Percentiles rank a stretch among this genome's conserved stretches.
phyloP scores from a whole-genome alignment of 2,113 vertebrate species.

The Syngnathus typhle region DNA sequence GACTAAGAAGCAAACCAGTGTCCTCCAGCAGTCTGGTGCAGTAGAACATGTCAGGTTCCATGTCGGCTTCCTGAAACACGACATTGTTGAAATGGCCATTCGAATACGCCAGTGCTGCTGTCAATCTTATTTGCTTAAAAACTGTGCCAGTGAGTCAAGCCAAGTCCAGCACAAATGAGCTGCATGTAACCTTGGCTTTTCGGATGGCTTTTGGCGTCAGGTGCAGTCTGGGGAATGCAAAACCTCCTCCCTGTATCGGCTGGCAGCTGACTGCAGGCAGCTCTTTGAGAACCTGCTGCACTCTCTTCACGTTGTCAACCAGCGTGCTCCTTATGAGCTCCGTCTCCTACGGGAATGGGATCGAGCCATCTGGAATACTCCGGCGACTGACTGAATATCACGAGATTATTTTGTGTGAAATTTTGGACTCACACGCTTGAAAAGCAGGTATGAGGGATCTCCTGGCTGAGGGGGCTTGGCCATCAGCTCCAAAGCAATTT shows the following conservation, averaged over 20 bases:
- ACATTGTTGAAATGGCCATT: neutral
- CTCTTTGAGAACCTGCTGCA: constrained; percentile 32
- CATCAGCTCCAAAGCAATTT: constrained; percentile 68
- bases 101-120: no score
- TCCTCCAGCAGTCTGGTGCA: constrained; percentile 62
- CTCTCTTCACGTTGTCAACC: constrained; percentile 38
- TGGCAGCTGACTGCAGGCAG: constrained; percentile 59
- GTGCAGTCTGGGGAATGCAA: constrained; percentile 55
- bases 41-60: constrained; percentile 65
- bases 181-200: constrained; percentile 58
- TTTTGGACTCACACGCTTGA: constrained; percentile 32
- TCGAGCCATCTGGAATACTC: no score
- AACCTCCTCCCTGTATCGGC: constrained; percentile 55
- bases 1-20: constrained; percentile 36
- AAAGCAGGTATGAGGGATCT: constrained; percentile 63
- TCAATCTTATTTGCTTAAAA: neutral
- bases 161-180: neutral
- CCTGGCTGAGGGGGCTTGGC: constrained; percentile 61
- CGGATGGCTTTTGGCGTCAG: constrained; percentile 56
- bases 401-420: no score
- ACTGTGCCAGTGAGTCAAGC: neutral
- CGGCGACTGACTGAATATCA: no score
- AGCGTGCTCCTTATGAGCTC: constrained; percentile 33
- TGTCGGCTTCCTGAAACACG: constrained; percentile 49
- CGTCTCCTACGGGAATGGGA: constrained; percentile 48